Percentiles rank a stretch among this genome's conserved stretches.
Conservation (phyloP, 2,888 invertebrate species). For the Spicauda simplicius region DNA sequence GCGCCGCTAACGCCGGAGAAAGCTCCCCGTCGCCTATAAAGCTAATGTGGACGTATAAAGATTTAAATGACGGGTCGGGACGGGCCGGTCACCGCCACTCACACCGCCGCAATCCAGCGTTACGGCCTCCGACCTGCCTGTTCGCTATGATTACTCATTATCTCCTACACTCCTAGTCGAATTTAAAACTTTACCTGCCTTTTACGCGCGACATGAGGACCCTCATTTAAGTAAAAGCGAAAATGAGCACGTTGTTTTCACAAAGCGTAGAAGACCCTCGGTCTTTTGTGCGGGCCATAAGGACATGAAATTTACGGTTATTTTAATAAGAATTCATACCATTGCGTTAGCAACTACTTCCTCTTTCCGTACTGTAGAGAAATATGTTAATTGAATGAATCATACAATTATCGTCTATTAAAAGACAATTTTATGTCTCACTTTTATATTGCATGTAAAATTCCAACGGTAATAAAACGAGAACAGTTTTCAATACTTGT, state of each 20-base stretch:
- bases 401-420: conserved; percentile 2
- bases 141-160: conserved; percentile 36
- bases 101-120: conserved; percentile 31
- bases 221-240: conserved; percentile 20
- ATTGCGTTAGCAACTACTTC: background rate
- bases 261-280: background rate
- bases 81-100: conserved; percentile 42
- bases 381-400: background rate
- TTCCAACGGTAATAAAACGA: conserved; percentile 41
- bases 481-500: conserved; percentile 62
- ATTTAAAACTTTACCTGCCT: conserved; percentile 33
- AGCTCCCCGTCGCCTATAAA: conserved; percentile 75
- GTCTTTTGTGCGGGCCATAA: background rate
- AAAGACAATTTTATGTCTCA: conserved; percentile 12
- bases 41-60: conserved; percentile 80
- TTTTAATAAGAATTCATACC: background rate
- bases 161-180: conserved; percentile 26
- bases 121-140: conserved; percentile 30
- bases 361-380: background rate
- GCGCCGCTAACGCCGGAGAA: conserved; percentile 68
- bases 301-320: background rate
- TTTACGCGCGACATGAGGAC: conserved; percentile 11
- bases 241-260: conserved; percentile 13
- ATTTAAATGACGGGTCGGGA: conserved; percentile 72
- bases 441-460: conserved; percentile 29